Evolutionary conservation across 2,113 vertebrate genomes (phyloP), one percentile per base, ranked within the genome.

Genomic region (Corythoichthys haematopterus): DNA sequence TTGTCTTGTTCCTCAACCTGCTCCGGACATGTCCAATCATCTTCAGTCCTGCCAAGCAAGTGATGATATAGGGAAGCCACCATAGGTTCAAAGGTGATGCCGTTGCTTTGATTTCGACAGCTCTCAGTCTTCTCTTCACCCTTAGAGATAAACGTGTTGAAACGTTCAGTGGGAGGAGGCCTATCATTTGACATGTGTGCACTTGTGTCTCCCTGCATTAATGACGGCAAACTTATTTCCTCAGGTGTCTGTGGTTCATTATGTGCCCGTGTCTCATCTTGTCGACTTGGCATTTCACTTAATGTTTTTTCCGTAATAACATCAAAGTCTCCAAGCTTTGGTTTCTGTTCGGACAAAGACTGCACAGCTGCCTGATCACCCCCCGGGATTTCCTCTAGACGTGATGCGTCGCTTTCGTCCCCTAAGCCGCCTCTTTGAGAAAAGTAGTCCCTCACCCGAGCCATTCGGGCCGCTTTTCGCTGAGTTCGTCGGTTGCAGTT

Each of bases 11-110:
- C 40, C 5, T 28, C 10, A 1, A 20, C 46, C n/a, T 14, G 1
- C 33, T 62, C 11, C 8, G 60, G 43, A 28, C 20, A 3, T 33
- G 40, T 14, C 60, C 48, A 6, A 36, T 69, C 68, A 35, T 20
- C 63, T 68, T 85, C 80, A 74, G 20, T 71, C 65, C 60, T 80
- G 59, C 80, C 69, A 68, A 84, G 88, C 71, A 83, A 74, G 66
- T 88, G 88, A 58, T 70, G 78, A 56, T 89, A 89, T 68, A 88
- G 72, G 0, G 87, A 87, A 64, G 87, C 84, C 40, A 87, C 77
- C 76, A 86, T 81, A 0, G 80, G 89, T 35, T 78, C 81, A 76
- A 90, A 92, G 11, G 72, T 79, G 50, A 85, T 76, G 56, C 69
- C 62, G 52, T 13, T 62, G 51, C 57, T 51, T 55, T 65, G 64